Base-by-base conservation (phyloP, 2,888 invertebrate species). In the Frankliniella fusca region DNA sequence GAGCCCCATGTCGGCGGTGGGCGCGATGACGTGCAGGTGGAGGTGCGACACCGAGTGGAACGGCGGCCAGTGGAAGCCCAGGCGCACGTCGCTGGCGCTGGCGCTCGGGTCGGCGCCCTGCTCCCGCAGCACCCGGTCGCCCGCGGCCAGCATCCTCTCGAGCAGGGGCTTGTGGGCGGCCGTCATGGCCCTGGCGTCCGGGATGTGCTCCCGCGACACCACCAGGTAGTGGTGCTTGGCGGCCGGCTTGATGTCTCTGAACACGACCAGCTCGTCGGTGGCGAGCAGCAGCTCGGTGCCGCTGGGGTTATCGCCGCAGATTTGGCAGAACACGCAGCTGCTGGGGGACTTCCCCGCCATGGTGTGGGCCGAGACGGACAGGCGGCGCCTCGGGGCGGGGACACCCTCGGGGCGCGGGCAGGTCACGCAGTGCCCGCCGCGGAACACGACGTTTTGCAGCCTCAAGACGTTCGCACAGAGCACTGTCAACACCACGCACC, bases 11-110 rank as follows among this genome's bases (percentile, higher is more conserved):
- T 93, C 90, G 0, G 92, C 91, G 23, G 91, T 90, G 0, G 97
- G 96, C 0, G 94, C 93, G 82, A 97, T 97, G 0, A 93, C 92
- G 86, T 98, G 97, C 83, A 97, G 89, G 87, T 97, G 97, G 10
- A 96, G 89, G 88, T 97, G 97, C 80, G 89, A 88, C 0, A 97
- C 92, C 0, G 94, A 93, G 83, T 93, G 92, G 88, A 97, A 97
- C 0, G 97, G 97, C 0, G 97, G 97, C 93, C 95, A 94, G 87
- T 97, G 97, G 87, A 96, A 97, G 0, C 97, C 97, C 80, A 93
- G 89, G 81, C 92, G 89, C 23, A 0, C 85, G 83, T 87, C 85
- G 38, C 5, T 5, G 38, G 38, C n/a, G n/a, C n/a, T 38, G 3
- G 38, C 38, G 38, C 84, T 83, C n/a, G 85, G 27, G 82, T 87